Evolutionary conservation across 2,888 invertebrate species (phyloP), one percentile per base, ranked within the genome.

Genomic region (Pammene aurita): DNA sequence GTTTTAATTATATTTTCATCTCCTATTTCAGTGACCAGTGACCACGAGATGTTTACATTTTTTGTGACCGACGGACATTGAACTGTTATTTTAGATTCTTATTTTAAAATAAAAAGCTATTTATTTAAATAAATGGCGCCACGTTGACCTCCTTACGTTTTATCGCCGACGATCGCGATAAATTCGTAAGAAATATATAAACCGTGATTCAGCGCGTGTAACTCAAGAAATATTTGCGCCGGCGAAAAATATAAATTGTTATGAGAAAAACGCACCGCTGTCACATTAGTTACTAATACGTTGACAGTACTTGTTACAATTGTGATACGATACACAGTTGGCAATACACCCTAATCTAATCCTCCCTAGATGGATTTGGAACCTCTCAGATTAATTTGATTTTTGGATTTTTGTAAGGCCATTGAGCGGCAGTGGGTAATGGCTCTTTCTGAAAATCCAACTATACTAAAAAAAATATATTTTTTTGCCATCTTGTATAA

Each of bases 141-240:
- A 52, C 77, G 78, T 79, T 85, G 90, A 90, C 91, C 91, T 86
- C 88, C 81, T 90, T 90, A 83, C 76, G 76, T 86, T 86, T 86
- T 87, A 90, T 84, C 83, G 87, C 82, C 81, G 77, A 78, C 80
- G 79, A 85, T 83, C 82, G 77, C 75, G 76, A 76, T 90, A 88
- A 87, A 89, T 88, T 84, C 78, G 77, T 80, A 79, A 80, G 81
- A 83, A 26, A 82, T 81, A 80, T 77, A 83, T 77, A 80, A 78
- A 80, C 78, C 74, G 73, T 72, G 73, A 76, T 78, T 78, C 77
- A 80, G 80, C 74, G 70, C 74, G 72, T 75, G 82, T 84, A 84
- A 84, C 76, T 80, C 81, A 83, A 81, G 79, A 79, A 79, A 83
- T 83, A 88, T 86, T 81, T 86, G 87, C 87, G 88, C 75, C 86